These are phyloP conservation scores for Microctenopoma steveboyesi DNA, from an alignment of 2,797 vertebrate species.

Conservation along the genomic window DNA sequence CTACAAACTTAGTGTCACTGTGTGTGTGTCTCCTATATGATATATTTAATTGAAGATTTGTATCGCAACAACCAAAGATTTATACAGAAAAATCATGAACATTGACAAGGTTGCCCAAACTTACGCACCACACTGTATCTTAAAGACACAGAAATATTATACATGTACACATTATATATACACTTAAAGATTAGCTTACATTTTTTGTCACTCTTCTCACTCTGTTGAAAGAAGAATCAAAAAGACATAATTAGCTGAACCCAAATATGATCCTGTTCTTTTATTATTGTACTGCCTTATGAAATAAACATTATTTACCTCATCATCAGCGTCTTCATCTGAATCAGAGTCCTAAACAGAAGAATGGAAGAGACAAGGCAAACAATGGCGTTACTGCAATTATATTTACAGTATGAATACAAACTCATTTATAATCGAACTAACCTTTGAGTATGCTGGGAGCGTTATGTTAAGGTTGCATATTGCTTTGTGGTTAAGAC, in stretches of 20 bases:
- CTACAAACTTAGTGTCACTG: too few species aligned
- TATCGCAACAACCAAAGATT: too few species aligned
- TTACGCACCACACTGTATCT: background rate
- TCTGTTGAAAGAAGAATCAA: constrained; percentile 82
- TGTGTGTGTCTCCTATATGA: too few species aligned
- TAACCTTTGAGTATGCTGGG: constrained; percentile 94
- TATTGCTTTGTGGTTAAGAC: constrained; percentile 95
- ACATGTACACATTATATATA: constrained; percentile 13
- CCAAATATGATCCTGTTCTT: background rate
- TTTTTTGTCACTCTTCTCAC: constrained; percentile 95
- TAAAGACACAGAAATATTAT: background rate
- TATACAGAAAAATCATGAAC: too few species aligned
- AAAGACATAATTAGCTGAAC: constrained; percentile 36
- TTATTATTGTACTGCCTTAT: background rate
- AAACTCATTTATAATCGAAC: constrained; percentile 11
- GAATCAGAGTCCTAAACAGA: constrained; percentile 94
- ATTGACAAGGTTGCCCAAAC: too few species aligned
- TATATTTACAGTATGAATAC: background rate
- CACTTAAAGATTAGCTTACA: constrained; percentile 85
- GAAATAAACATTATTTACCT: constrained; percentile 84
- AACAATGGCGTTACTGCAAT: constrained; percentile 1
- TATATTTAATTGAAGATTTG: too few species aligned
- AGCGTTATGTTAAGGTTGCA: constrained; percentile 99
- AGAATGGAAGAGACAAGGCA: constrained; percentile 31
- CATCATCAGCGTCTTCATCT: constrained; percentile 96